These are phyloP conservation scores for Anorthoa munda DNA, from an alignment of 2,888 invertebrate genomes.

Conservation along the genomic window DNA sequence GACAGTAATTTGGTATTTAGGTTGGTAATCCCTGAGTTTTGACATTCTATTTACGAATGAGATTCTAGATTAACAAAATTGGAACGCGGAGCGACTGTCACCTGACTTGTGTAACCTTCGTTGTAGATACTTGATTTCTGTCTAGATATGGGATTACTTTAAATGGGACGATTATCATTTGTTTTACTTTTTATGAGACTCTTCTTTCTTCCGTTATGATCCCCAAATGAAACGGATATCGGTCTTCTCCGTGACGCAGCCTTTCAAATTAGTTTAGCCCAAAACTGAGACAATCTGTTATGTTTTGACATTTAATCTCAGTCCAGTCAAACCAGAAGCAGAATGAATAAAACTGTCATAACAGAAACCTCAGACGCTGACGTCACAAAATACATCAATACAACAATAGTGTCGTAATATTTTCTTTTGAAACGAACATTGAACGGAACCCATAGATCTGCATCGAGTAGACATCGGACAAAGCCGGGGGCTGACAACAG, in stretches of 20 bases:
- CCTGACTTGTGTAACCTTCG: not conserved
- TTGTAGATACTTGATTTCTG: too few species aligned
- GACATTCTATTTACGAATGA: not conserved
- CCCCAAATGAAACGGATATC: not conserved
- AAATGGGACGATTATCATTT: not conserved
- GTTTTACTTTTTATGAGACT: not conserved
- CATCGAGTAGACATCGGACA: slow-evolving; percentile 84
- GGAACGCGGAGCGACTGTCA: not conserved
- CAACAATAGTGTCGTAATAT: slow-evolving; percentile 64
- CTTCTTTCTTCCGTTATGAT: not conserved
- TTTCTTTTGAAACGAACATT: slow-evolving; percentile 76
- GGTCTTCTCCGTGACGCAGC: too few species aligned
- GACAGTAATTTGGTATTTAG: slow-evolving; percentile 30
- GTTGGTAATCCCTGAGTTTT: slow-evolving; percentile 16
- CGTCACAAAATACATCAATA: slow-evolving; percentile 27
- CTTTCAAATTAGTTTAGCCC: too few species aligned
- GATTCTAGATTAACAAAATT: slow-evolving; percentile 1
- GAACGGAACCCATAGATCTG: slow-evolving; percentile 83
- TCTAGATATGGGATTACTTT: not conserved
- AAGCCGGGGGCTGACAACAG: slow-evolving; percentile 81
- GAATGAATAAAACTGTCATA: not conserved
- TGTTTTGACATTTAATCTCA: not conserved
- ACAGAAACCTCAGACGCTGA: slow-evolving; percentile 4
- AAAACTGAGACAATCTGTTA: too few species aligned
- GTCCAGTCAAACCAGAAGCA: not conserved